phyloP scores from a whole-genome alignment of 2,888 invertebrate genomes.

The Cataglyphis rosenhaueri region DNA sequence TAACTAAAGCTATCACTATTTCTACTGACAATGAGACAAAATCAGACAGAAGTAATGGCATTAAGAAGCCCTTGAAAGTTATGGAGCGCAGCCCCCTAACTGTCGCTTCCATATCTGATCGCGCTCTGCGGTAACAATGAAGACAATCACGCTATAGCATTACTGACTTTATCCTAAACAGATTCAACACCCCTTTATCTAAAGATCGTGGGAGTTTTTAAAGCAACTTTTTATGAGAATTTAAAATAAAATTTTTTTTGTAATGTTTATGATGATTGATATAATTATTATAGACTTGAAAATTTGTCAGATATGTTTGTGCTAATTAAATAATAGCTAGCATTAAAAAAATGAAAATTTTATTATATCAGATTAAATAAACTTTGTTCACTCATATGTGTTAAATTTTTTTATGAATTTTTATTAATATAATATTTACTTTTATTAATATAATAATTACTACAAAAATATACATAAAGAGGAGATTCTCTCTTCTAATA shows the following conservation, averaged over 20 bases:
- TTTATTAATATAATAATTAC: conserved; percentile 9
- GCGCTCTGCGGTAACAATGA: conserved; percentile 57
- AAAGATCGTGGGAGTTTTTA: conserved; percentile 43
- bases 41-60: conserved; percentile 83
- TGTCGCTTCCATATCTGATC: conserved; percentile 77
- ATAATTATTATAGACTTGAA: conserved; percentile 12
- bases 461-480: neutral
- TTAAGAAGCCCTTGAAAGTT: conserved; percentile 83
- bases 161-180: conserved; percentile 78
- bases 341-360: neutral
- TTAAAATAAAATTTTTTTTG: conserved; percentile 62
- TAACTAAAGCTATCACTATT: neutral
- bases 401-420: neutral
- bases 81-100: conserved; percentile 83
- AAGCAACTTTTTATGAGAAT: conserved; percentile 77
- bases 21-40: conserved; percentile 62
- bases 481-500: neutral
- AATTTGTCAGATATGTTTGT: neutral
- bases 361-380: neutral
- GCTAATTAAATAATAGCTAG: neutral
- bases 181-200: conserved; percentile 71
- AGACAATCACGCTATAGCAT: conserved; percentile 68
- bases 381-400: neutral
- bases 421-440: neutral
- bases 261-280: conserved; percentile 13